Evolutionary conservation across 1,140 invertebrate species (phyloP), one percentile per base, ranked within the genome.

Genomic region (Saccostrea glomerata): DNA sequence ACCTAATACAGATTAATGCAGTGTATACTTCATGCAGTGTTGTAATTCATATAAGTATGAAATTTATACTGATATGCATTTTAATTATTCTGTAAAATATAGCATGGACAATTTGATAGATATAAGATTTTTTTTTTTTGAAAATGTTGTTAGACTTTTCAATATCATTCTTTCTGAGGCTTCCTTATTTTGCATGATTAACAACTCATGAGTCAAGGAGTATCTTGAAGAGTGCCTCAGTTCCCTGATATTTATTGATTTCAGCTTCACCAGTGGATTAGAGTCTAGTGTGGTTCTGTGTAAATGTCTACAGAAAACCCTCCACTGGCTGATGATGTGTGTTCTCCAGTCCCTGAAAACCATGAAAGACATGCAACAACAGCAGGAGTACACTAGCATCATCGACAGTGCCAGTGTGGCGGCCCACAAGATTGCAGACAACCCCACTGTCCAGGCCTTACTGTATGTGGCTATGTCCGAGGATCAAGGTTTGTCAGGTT

Each of bases 381-480:
- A 88, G 12, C 92, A 91, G 36, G 95, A 95, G 90, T 92, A 94
- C 84, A 91, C 89, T 54, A 92, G 90, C 63, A 95, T 95, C 77
- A 94, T 95, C 54, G 94, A 95, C 66, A 94, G 93, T 85, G 92
- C 94, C 36, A 93, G 93, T 90, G 92, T 94, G 25, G 92, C 95
- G 6, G 89, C 95, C 5, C 92, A 92, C 58, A 94, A 92, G 77
- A 93, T 95, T 60, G 91, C 94, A 54, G 92, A 92, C 30, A 93
- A 94, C 12, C 89, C 92, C 12, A 95, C 95, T 82, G 90, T 95
- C 1, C 92, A 93, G 77, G 92, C 95, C 70, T 90, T 96, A 54
- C 85, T 96, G 58, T 94, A 95, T 90, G 93, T 96, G 70, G 95
- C 95, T 1, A 94, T 93, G 89, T 89, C 93, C 56, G 95, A 95